Conservation (phyloP, 2,113 vertebrate species). For the Rafetus swinhoei region DNA sequence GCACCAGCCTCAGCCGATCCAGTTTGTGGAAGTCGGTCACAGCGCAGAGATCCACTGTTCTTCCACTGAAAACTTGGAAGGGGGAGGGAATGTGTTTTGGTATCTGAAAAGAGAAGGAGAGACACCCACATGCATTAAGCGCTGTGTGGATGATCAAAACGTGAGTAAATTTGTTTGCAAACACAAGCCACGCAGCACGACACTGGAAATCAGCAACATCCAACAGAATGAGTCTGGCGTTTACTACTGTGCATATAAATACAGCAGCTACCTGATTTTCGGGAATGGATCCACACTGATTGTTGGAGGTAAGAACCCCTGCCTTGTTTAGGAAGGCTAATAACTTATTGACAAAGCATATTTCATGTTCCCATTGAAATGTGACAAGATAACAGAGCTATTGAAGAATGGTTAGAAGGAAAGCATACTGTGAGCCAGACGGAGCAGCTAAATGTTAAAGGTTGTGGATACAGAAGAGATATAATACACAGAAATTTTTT, state of each 20-base stretch:
- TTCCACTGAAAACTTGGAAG: not conserved
- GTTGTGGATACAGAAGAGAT: not conserved
- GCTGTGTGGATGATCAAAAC: not conserved
- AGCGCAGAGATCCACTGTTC: not conserved
- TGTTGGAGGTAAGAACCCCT: not conserved
- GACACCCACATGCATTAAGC: not conserved
- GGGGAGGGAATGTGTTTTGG: not conserved
- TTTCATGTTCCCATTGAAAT: not conserved
- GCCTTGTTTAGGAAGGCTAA: not conserved
- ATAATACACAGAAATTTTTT: not conserved
- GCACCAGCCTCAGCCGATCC: not conserved
- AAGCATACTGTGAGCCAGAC: not conserved
- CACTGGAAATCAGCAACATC: not conserved
- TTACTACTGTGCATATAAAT: not conserved
- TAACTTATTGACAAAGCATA: not conserved
- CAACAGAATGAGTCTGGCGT: not conserved
- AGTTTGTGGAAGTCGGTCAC: not conserved
- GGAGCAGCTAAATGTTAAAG: not conserved
- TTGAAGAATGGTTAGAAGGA: not conserved
- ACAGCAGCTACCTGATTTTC: not conserved
- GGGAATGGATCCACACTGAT: not conserved
- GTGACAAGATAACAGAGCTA: not conserved
- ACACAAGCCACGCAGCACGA: not conserved
- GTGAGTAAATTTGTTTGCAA: not conserved
- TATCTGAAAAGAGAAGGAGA: not conserved